Evolutionary conservation across 2,888 invertebrate species (phyloP), one percentile per base, ranked within the genome.

Genomic region (Gortyna flavago): DNA sequence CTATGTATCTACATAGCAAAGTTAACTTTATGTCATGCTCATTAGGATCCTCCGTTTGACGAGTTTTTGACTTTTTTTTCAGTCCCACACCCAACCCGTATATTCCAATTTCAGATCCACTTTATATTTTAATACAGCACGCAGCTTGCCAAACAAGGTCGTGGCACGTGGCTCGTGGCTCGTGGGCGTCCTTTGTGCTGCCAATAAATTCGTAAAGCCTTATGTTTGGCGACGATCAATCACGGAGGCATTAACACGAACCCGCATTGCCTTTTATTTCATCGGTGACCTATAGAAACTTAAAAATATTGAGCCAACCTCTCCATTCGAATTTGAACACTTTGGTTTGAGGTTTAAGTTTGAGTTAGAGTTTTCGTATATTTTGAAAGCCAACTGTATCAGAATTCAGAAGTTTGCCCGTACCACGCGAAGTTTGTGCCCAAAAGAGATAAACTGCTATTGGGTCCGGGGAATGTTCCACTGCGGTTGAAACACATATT

Each of bases 211-310:
- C 68, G 75, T 85, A 77, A 78, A 68, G 75, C 77, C 78, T 75
- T 85, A 77, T 80, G 77, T 85, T 87, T 85, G 80, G 68, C 69
- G 67, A 80, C 85, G 73, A 87, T 87, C 83, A 87, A 87, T 87
- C 87, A 87, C 81, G 65, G 51, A 51, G 73, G 85, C 72, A 87
- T 87, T 85, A 85, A 83, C 76, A 81, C 57, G 65, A 54, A 29
- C 87, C 67, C 51, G 25, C 68, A 61, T 66, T 74, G 71, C 79
- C 81, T 87, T 83, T 87, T 87, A 87, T 85, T 85, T 83, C 69
- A 74, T 83, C 78, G 68, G 81, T 79, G 57, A 75, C 29, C 64
- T 79, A 80, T 85, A 79, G 70, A 75, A 73, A 75, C 68, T 74
- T 51, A 66, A 35, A 77, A 79, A 80, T 74, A 83, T 81, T 81